These are phyloP conservation scores for Pseudomyrmex flavicornis DNA, from an alignment of 1,140 invertebrate genomes.

Conservation along the genomic window DNA sequence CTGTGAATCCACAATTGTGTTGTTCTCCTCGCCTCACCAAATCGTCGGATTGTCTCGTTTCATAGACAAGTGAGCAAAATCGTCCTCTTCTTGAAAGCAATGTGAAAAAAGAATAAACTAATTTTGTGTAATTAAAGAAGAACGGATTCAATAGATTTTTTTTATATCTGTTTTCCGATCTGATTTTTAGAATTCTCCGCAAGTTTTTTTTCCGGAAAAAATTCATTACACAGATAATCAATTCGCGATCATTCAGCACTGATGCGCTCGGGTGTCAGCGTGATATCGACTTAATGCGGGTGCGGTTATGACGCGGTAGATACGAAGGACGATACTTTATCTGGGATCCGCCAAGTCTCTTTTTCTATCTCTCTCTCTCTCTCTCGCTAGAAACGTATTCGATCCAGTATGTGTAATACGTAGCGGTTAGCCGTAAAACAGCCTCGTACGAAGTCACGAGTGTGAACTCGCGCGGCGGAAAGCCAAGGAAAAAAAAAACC, in stretches of 20 bases:
- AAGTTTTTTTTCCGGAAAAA: background rate
- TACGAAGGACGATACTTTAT: conserved; percentile 46
- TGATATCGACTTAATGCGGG: conserved; percentile 24
- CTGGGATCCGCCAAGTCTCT: background rate
- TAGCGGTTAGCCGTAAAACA: conserved; percentile 3
- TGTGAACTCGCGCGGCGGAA: conserved; percentile 19
- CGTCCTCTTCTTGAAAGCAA: too few species aligned
- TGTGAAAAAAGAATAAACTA: too few species aligned
- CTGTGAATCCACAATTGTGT: conserved; percentile 1
- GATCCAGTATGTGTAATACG: background rate
- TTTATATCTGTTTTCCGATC: too few species aligned
- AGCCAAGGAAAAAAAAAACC: too few species aligned
- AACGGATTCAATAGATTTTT: too few species aligned
- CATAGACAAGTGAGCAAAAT: too few species aligned
- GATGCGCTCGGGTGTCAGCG: background rate
- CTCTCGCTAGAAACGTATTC: background rate
- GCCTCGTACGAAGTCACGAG: conserved; percentile 9
- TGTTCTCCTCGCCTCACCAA: background rate
- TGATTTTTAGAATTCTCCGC: background rate
- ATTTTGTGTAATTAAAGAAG: too few species aligned
- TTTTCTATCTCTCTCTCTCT: too few species aligned
- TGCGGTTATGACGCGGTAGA: conserved; percentile 34
- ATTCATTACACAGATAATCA: conserved; percentile 1
- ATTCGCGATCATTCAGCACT: background rate
- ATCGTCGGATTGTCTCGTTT: background rate